Base-by-base conservation (phyloP, 1,140 invertebrate genomes). In the Drosophila triauraria region DNA sequence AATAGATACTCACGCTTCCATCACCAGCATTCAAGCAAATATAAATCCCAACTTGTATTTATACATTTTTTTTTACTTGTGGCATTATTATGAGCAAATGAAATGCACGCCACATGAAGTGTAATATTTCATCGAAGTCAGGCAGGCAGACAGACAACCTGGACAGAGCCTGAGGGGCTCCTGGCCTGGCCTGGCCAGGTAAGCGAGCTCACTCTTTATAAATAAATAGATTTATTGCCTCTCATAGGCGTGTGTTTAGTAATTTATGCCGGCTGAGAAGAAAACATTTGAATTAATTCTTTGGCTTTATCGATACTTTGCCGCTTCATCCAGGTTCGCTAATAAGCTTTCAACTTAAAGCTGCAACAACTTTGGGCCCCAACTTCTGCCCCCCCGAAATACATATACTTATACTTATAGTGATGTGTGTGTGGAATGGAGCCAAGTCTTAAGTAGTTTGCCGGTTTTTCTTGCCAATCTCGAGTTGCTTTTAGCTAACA, bases 61-160 rank as follows among this genome's bases (percentile, higher is more conserved):
- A 42, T 27, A 54, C 30, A 25, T 32, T 10, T 9, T 25, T 10
- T 38, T 25, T 54, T 20, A 35, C 35, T 47, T 42, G 53, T 42
- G 53, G 27, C 65, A 44, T 90, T 88, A 90, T 88, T 88, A 84
- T 71, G 72, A 65, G 74, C 74, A 88, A 88, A 84, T 90, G 68
- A 90, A 88, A 84, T 88, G 80, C 80, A 78, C 61, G 68, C 74
- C 65, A 81, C 65, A 75, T 84, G 63, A 88, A 81, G 78, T 90
- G 81, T 88, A 88, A 88, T 88, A 88, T 88, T 85, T 88, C 85
- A 90, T 87, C 80, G 65, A 56, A 84, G 61, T 70, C 59, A 48
- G 57, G 43, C 70, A 63, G 46, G 54, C 23, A 57, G 60, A 56
- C 67, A 67, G 58, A 65, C 32, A 61, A 43, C 44, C 47, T 35